phyloP scores from a whole-genome alignment of 2,113 vertebrate genomes.

The Calidris pugnax region DNA sequence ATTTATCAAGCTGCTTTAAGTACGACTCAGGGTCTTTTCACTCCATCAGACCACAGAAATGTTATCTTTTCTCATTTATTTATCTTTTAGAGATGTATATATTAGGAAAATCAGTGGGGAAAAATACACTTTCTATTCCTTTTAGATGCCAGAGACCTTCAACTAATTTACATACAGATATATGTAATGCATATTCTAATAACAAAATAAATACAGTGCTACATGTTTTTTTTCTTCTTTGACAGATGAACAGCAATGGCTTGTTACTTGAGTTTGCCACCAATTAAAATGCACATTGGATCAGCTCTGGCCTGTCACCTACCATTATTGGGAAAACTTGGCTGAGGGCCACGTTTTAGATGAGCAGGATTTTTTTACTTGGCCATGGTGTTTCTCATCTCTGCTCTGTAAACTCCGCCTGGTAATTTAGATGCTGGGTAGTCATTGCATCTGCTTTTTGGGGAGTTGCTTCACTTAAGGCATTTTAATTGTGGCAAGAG shows the following conservation, averaged over 20 bases:
- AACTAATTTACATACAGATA: not conserved
- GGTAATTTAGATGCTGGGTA: not conserved
- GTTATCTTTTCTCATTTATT: not conserved
- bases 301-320: slow-evolving; percentile 60
- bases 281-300: slow-evolving; percentile 64
- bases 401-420: not conserved
- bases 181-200: not conserved
- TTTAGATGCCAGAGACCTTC: not conserved
- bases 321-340: slow-evolving; percentile 56
- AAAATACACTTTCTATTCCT: not conserved
- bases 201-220: not conserved
- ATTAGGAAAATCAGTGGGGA: not conserved
- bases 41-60: not conserved
- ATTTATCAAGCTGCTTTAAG: not conserved
- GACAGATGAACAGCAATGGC: slow-evolving; percentile 52
- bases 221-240: not conserved
- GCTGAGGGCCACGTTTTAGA: slow-evolving; percentile 19
- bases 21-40: not conserved
- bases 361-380: not conserved
- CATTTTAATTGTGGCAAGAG: not conserved
- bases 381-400: not conserved
- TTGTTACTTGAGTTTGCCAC: slow-evolving; percentile 59
- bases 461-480: not conserved
- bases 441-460: not conserved
- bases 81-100: not conserved